Base-by-base conservation (phyloP, 1,140 invertebrate species). In the Himalopsyche phryganea region DNA sequence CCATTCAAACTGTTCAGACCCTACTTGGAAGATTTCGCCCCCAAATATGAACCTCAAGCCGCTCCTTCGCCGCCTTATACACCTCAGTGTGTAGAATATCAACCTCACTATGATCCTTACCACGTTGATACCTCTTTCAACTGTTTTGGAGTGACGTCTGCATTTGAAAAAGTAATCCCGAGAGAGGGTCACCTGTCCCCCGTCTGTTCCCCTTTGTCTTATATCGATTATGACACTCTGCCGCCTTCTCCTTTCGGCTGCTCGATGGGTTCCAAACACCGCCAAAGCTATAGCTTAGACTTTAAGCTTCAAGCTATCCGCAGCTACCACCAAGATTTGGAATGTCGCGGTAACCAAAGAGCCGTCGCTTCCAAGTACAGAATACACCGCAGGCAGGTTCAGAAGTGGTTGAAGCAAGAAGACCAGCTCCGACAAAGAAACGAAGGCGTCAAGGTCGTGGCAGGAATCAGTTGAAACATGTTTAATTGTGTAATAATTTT, bases 1-100 rank as follows among this genome's bases (percentile, higher is more conserved):
- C 72, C 74, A 36, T 78, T 83, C 47, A 84, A 84, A 66, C 68
- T 88, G 14, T 89, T 89, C 70, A 84, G 87, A 68, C 87, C 84
- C 36, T 86, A 85, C 66, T 69, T 85, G 35, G 76, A 83, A 66
- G 83, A 84, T 59, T 74, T 80, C n/a, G 68, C 76, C 14, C 76
- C 74, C 56, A 74, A 60, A 51, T 68, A 67, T 50, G 61, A 67
- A 42, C 62, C 67, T 45, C 71, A 70, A 58, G 70, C 72, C 54
- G 68, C 71, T 61, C 71, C 71, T 40, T 69, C 72, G 36, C 68
- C 20, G 48, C 59, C 28, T 56, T 66, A 65, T 69, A 45, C 52
- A 70, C 33, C 48, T 54, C 72, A 72, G 9, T 28, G 23, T 28
- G 23, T 28, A 28, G 23, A 28, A 28, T 28, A 28, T 9, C 73